Conservation (phyloP, 92 coral and sea anemone genomes). For the Actinostola sp. region DNA sequence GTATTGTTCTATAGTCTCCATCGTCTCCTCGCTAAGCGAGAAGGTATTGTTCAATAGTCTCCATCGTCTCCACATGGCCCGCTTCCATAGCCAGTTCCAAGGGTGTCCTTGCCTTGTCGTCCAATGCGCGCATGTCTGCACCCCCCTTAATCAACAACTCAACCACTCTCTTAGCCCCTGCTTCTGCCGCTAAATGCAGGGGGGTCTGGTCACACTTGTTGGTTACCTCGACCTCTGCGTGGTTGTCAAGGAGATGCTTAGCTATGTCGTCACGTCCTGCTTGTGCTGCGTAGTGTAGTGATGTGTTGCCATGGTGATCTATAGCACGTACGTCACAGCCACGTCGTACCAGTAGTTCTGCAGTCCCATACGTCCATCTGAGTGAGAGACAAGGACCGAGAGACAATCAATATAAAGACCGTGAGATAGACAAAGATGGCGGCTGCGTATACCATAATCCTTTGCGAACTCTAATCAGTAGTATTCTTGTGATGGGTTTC, state of each 20-base stretch:
- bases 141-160: slow-evolving; percentile 52
- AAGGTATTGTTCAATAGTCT: slow-evolving; percentile 27
- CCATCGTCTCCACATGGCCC: slow-evolving; percentile 31
- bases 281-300: slow-evolving; percentile 70
- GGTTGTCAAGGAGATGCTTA: slow-evolving; percentile 62
- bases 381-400: background rate
- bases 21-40: too few relatives aligned
- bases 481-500: too few relatives aligned
- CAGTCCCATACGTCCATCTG: slow-evolving; percentile 79
- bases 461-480: too few relatives aligned
- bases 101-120: slow-evolving; percentile 56
- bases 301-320: slow-evolving; percentile 66
- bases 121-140: slow-evolving; percentile 55
- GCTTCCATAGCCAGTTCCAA: slow-evolving; percentile 59
- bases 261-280: slow-evolving; percentile 82
- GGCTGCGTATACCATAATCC: too few relatives aligned
- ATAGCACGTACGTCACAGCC: slow-evolving; percentile 63
- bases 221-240: slow-evolving; percentile 49
- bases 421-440: too few relatives aligned
- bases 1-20: too few relatives aligned
- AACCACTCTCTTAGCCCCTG: slow-evolving; percentile 54
- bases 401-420: too few relatives aligned
- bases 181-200: slow-evolving; percentile 68
- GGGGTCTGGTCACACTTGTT: slow-evolving; percentile 65
- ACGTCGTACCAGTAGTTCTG: slow-evolving; percentile 63